Evolutionary conservation across 2,797 vertebrate species (phyloP).

Genomic region (Hippoglossus hippoglossus): DNA sequence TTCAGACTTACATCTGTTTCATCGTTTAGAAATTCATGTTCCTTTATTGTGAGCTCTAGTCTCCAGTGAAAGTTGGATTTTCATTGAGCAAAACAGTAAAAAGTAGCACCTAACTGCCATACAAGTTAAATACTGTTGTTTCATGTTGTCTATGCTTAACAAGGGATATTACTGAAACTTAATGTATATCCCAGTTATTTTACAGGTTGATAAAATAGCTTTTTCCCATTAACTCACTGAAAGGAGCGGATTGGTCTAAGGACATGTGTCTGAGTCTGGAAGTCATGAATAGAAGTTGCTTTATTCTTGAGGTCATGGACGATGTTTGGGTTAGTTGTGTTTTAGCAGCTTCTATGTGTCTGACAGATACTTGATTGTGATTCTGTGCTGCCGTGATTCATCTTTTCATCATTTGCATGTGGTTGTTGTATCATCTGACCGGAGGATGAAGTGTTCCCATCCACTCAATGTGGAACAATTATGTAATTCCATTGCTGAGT

Average conservation of each 20-base stretch:
- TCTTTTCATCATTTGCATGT: conserved; percentile 22
- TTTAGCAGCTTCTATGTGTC: neutral
- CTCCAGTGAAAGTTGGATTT: neutral
- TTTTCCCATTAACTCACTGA: neutral
- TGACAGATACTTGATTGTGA: conserved; percentile 1
- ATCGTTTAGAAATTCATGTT: neutral
- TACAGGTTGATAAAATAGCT: neutral
- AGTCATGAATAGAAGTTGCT: neutral
- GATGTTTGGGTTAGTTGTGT: neutral
- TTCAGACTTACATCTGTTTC: neutral
- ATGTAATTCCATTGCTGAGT: conserved; percentile 63
- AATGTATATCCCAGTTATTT: neutral
- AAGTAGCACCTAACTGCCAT: neutral
- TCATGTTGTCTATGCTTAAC: neutral
- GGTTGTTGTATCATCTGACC: conserved; percentile 20
- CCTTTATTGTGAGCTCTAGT: neutral
- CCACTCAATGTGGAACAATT: conserved; percentile 59
- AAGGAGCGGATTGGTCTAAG: neutral
- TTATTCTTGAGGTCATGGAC: neutral
- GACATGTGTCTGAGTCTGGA: neutral
- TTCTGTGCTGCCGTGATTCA: conserved; percentile 1
- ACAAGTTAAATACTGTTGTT: neutral
- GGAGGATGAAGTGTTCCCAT: conserved; percentile 58
- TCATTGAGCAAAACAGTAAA: neutral
- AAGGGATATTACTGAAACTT: conserved; percentile 1